These are phyloP conservation scores for Lagopus leucura DNA, from an alignment of 2,113 vertebrate species.

Conservation along the genomic window DNA sequence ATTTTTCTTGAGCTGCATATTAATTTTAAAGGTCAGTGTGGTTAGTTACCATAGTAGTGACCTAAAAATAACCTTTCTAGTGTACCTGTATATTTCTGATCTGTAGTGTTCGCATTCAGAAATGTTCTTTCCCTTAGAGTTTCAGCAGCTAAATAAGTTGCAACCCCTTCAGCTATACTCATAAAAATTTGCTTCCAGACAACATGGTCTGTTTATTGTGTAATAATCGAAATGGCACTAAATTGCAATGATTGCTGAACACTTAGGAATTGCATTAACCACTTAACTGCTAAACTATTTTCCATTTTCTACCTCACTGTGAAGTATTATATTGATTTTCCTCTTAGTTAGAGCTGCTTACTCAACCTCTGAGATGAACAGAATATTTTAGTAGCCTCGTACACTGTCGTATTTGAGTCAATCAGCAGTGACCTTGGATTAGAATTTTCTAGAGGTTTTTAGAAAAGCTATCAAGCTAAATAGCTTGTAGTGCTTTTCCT, in stretches of 20 bases:
- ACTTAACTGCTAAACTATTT: constrained; percentile 78
- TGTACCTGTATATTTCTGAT: constrained; percentile 80
- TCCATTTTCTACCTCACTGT: constrained; percentile 52
- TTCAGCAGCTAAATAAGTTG: constrained; percentile 85
- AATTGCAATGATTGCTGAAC: constrained; percentile 86
- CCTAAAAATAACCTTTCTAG: constrained; percentile 80
- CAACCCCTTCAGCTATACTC: constrained; percentile 87
- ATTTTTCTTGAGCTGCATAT: constrained; percentile 71
- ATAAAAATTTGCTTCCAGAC: constrained; percentile 89
- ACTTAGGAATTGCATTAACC: constrained; percentile 86
- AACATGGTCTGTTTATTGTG: constrained; percentile 90
- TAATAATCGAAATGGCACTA: constrained; percentile 90
- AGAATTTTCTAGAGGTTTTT: constrained; percentile 59
- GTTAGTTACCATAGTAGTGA: constrained; percentile 76
- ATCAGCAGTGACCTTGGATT: constrained; percentile 56
- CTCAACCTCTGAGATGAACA: constrained; percentile 30
- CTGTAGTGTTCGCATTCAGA: constrained; percentile 74
- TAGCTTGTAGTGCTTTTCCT: neutral
- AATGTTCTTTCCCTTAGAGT: constrained; percentile 77
- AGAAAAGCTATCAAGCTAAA: neutral
- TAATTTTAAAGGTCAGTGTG: constrained; percentile 78
- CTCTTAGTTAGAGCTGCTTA: constrained; percentile 57
- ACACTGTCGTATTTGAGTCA: constrained; percentile 43
- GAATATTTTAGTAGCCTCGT: constrained; percentile 25
- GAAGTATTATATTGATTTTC: constrained; percentile 40